Percentiles rank a stretch among this genome's conserved stretches.
Evolutionary conservation across 2,888 invertebrate genomes (phyloP).

Genomic region (Nasonovia ribisnigri): DNA sequence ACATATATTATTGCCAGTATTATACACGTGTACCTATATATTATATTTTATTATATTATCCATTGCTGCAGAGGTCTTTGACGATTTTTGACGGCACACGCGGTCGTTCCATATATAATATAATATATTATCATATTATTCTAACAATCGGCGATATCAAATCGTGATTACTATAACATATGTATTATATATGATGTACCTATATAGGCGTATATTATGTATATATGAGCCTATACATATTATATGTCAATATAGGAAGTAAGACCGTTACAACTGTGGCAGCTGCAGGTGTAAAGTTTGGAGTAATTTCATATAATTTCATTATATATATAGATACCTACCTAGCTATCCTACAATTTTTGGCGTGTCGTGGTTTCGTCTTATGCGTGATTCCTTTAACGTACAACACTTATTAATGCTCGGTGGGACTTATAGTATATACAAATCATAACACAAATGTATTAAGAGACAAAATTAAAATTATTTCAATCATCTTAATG

Average conservation of each 20-base stretch:
- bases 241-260: not conserved
- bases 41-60: not conserved
- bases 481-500: not conserved
- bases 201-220: not conserved
- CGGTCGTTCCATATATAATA: not conserved
- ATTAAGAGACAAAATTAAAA: not conserved
- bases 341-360: not conserved
- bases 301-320: not conserved
- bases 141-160: not conserved
- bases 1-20: not conserved
- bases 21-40: not conserved
- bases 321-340: not conserved
- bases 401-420: not conserved
- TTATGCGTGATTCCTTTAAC: not conserved
- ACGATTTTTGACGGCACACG: slow-evolving; percentile 22
- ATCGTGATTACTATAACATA: not conserved
- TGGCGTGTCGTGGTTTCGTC: not conserved
- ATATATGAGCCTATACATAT: not conserved
- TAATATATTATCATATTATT: not conserved
- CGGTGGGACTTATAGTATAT: not conserved
- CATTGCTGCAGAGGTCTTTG: not conserved
- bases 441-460: not conserved
- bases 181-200: not conserved
- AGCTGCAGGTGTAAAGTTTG: not conserved
- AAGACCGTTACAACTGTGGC: not conserved